Conservation (phyloP, 2,797 vertebrate genomes). For the Malacoctenus gilli region DNA sequence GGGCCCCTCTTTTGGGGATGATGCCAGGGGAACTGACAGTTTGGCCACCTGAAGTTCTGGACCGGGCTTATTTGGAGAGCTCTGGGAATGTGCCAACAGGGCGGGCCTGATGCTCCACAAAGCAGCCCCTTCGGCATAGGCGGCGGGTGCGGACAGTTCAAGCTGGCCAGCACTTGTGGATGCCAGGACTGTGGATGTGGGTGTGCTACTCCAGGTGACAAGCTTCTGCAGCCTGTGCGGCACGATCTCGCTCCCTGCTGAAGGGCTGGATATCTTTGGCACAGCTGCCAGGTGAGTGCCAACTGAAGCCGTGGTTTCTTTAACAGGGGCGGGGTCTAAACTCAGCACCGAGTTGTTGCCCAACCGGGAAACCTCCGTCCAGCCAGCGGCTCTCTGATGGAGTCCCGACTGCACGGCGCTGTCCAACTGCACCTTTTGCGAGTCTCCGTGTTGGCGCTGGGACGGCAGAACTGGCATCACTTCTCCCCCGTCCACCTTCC, state of each 20-base stretch:
- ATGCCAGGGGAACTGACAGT: conserved; percentile 52
- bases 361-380: conserved; percentile 59
- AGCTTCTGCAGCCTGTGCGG: conserved; percentile 59
- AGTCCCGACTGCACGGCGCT: conserved; percentile 25
- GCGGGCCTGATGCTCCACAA: conserved; percentile 69
- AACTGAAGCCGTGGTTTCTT: conserved; percentile 43
- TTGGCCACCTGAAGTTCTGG: conserved; percentile 68
- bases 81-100: conserved; percentile 53
- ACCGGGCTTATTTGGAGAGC: conserved; percentile 53
- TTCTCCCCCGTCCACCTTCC: conserved; percentile 73
- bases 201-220: conserved; percentile 55
- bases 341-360: conserved; percentile 46
- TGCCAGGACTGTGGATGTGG: conserved; percentile 47
- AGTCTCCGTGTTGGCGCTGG: conserved; percentile 55
- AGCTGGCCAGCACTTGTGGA: conserved; percentile 57
- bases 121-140: conserved; percentile 69
- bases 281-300: conserved; percentile 35
- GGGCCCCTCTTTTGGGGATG: conserved; percentile 54
- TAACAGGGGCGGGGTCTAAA: conserved; percentile 50
- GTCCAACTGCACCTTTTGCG: conserved; percentile 51
- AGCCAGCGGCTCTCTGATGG: conserved; percentile 59
- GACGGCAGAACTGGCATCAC: conserved; percentile 61
- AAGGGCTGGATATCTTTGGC: conserved; percentile 60
- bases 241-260: conserved; percentile 50
- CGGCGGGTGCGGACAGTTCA: conserved; percentile 47